Conservation (phyloP, 2,797 vertebrate genomes). For the Cyprinella venusta region DNA sequence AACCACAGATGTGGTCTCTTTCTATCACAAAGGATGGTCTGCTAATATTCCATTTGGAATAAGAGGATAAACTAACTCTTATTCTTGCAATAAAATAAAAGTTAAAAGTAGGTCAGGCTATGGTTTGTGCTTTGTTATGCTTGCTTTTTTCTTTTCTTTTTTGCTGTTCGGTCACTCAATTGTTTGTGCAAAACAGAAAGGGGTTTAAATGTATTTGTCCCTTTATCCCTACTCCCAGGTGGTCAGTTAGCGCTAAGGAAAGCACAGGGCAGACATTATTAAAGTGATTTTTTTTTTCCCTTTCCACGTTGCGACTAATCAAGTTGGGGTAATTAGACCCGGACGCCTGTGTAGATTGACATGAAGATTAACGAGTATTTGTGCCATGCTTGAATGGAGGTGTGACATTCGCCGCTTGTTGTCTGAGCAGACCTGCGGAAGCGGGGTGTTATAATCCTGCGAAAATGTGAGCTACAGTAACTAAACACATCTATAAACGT, state of each 20-base stretch:
- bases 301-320: conserved; percentile 67
- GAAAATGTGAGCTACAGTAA: conserved; percentile 7
- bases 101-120: conserved; percentile 35
- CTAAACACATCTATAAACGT: conserved; percentile 24
- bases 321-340: conserved; percentile 73
- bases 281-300: conserved; percentile 65
- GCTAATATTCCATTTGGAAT: conserved; percentile 47
- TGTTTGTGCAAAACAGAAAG: conserved; percentile 2
- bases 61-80: conserved; percentile 27
- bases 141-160: background rate
- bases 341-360: conserved; percentile 73
- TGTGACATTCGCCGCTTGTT: conserved; percentile 67
- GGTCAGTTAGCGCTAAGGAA: conserved; percentile 64
- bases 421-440: conserved; percentile 47
- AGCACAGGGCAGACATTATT: conserved; percentile 68
- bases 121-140: background rate
- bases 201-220: conserved; percentile 1
- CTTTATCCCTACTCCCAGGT: conserved; percentile 31
- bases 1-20: conserved; percentile 32
- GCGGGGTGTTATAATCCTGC: background rate
- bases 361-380: conserved; percentile 76
- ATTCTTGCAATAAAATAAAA: conserved; percentile 17
- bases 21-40: conserved; percentile 39
- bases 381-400: conserved; percentile 67
- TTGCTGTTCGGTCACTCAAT: background rate